Percentiles rank a stretch among this genome's conserved stretches.
These are phyloP conservation scores for Halcyon chelicuti DNA, from an alignment of 2,797 vertebrate genomes.

Conservation along the genomic window DNA sequence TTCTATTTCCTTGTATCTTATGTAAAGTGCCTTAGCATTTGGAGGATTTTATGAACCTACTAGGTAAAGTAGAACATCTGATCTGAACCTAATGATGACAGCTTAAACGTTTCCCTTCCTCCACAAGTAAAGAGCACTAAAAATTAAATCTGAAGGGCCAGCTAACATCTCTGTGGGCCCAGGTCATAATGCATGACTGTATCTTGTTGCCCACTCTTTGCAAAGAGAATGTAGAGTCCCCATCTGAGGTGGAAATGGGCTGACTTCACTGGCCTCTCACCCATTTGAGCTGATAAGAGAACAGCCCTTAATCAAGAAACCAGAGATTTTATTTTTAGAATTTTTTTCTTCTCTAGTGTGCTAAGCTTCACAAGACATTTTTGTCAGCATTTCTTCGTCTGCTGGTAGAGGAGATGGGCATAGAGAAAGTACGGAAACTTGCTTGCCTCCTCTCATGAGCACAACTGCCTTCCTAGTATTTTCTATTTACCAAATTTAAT, in stretches of 20 bases:
- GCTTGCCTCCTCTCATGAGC: background rate
- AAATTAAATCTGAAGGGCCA: background rate
- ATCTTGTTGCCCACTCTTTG: background rate
- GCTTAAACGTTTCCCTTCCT: background rate
- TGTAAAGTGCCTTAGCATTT: background rate
- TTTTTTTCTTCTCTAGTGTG: background rate
- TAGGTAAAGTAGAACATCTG: background rate
- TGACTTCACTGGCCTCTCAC: background rate
- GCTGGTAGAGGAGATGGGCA: background rate
- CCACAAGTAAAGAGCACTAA: background rate
- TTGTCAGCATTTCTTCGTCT: background rate
- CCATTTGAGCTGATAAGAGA: background rate
- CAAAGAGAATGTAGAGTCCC: background rate
- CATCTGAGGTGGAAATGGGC: background rate
- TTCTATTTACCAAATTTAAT: background rate
- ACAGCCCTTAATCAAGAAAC: background rate
- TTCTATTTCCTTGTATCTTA: background rate
- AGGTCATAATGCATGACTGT: background rate
- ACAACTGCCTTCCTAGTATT: background rate
- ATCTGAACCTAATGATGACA: background rate
- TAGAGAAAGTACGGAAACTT: background rate
- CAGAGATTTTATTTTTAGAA: background rate
- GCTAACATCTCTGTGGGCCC: background rate
- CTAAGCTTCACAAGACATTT: background rate
- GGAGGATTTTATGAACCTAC: background rate